These are phyloP conservation scores for Rhabdornis inornatus DNA, from an alignment of 2,113 vertebrate genomes.

Conservation along the genomic window DNA sequence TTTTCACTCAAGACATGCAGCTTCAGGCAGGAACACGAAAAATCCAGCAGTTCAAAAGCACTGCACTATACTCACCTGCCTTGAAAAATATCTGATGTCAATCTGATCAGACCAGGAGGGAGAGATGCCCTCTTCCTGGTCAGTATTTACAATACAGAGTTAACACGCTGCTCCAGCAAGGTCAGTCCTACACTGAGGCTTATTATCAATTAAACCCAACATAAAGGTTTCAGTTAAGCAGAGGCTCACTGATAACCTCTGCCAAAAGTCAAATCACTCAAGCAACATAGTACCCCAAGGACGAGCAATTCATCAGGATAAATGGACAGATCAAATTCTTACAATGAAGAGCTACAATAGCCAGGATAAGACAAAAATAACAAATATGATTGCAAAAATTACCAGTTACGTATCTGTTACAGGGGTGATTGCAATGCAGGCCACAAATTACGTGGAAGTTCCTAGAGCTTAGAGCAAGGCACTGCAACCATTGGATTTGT, in stretches of 20 bases:
- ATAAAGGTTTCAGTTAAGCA: neutral
- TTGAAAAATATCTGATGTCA: neutral
- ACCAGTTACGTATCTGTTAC: neutral
- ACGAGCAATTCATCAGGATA: constrained; percentile 18
- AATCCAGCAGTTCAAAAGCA: neutral
- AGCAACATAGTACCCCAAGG: constrained; percentile 5
- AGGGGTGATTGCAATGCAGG: neutral
- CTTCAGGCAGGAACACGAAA: constrained; percentile 20
- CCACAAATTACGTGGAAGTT: neutral
- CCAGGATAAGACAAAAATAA: neutral
- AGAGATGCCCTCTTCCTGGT: neutral
- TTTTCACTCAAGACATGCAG: neutral
- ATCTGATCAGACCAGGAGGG: neutral
- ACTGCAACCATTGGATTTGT: neutral
- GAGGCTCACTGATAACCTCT: constrained; percentile 1
- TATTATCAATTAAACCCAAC: neutral
- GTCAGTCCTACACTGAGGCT: neutral
- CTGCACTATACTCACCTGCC: neutral
- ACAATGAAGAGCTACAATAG: neutral
- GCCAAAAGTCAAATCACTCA: constrained; percentile 33
- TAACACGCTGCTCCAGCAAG: neutral
- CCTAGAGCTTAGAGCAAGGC: neutral
- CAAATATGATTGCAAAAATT: neutral
- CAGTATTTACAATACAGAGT: neutral
- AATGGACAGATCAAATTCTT: neutral